Evolutionary conservation across 2,888 invertebrate genomes (phyloP).

Genomic region (Tupiocoris notatus): DNA sequence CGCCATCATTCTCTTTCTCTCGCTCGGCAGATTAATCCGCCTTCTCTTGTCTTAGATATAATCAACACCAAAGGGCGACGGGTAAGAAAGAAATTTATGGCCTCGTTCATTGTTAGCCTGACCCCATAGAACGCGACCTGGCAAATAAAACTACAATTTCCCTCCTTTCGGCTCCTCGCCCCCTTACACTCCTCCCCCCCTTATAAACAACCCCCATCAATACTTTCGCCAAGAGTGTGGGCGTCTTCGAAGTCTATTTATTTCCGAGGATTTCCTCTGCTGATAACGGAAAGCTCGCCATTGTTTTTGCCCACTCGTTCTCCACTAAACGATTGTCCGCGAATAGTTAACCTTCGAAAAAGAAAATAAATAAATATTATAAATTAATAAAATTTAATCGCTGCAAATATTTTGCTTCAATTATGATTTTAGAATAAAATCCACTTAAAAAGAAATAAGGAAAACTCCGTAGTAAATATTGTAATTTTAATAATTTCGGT

Average conservation of each 20-base stretch:
- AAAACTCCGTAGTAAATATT: no score
- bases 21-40: conserved; percentile 44
- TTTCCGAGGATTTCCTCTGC: conserved; percentile 36
- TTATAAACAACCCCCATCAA: not conserved
- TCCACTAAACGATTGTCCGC: no score
- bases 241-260: conserved; percentile 21
- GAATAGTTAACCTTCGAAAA: no score
- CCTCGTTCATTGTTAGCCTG: conserved; percentile 45
- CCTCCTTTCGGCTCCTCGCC: conserved; percentile 5
- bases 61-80: conserved; percentile 39
- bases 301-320: conserved; percentile 29
- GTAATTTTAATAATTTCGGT: no score
- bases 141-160: conserved; percentile 45
- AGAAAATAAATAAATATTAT: no score
- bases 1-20: not conserved
- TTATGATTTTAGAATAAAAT: no score
- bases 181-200: not conserved
- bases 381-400: no score
- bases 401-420: no score
- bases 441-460: no score
- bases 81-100: conserved; percentile 38
- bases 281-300: conserved; percentile 32
- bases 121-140: conserved; percentile 43
- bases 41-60: conserved; percentile 44
- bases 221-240: not conserved